Percentiles rank a stretch among this genome's conserved stretches.
phyloP scores from a whole-genome alignment of 2,888 invertebrate species.

The Acrobasis repandana region DNA sequence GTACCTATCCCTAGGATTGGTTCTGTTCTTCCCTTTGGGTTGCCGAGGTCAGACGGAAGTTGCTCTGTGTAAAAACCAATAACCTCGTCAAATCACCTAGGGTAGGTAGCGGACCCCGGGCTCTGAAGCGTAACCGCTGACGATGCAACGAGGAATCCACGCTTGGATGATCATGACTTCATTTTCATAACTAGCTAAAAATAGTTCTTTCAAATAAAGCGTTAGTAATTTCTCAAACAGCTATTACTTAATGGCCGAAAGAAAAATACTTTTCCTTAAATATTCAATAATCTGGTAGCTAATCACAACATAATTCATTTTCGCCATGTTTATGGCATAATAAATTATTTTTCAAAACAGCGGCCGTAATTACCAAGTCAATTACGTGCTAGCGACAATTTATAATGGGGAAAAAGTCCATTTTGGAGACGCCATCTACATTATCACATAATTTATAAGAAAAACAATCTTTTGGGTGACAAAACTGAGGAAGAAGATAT shows the following conservation, averaged over 20 bases:
- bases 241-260: background rate
- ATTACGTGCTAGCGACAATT: constrained; percentile 14
- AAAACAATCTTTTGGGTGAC: constrained; percentile 16
- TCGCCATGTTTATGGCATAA: background rate
- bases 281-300: constrained; percentile 4
- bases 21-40: too few relatives aligned
- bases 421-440: constrained; percentile 8
- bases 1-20: too few relatives aligned
- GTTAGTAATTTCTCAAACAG: background rate
- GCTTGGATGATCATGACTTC: too few relatives aligned
- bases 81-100: too few relatives aligned
- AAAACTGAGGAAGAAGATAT: background rate
- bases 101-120: too few relatives aligned
- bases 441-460: constrained; percentile 25
- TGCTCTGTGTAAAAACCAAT: too few relatives aligned
- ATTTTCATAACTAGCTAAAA: too few relatives aligned
- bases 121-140: too few relatives aligned
- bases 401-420: constrained; percentile 12
- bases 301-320: constrained; percentile 14
- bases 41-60: too few relatives aligned
- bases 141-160: too few relatives aligned
- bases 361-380: constrained; percentile 22
- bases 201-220: background rate
- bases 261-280: background rate
- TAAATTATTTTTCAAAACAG: constrained; percentile 20